These are phyloP conservation scores for Cataglyphis cursor DNA, from an alignment of 2,888 invertebrate genomes.

Conservation along the genomic window DNA sequence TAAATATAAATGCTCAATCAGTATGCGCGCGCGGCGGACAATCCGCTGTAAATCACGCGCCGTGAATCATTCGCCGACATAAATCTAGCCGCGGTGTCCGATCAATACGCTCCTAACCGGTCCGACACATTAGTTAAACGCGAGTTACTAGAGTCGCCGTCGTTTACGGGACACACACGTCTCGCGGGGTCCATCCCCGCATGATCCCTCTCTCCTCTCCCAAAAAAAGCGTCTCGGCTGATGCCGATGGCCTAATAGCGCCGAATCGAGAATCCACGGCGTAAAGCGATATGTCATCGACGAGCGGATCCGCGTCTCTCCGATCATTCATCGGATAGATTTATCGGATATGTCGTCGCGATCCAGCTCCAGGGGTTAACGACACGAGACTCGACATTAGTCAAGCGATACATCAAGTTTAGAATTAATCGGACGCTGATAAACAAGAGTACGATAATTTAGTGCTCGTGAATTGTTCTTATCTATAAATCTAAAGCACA, in stretches of 20 bases:
- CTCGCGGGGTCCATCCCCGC: slow-evolving; percentile 54
- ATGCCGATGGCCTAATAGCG: slow-evolving; percentile 76
- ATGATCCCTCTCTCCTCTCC: slow-evolving; percentile 30
- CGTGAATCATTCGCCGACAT: slow-evolving; percentile 80
- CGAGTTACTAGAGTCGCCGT: slow-evolving; percentile 60
- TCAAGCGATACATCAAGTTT: neutral
- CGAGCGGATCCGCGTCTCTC: slow-evolving; percentile 52
- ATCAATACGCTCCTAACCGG: slow-evolving; percentile 76
- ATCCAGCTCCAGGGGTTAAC: slow-evolving; percentile 47
- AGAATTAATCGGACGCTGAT: neutral
- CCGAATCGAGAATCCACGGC: slow-evolving; percentile 69
- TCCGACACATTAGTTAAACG: slow-evolving; percentile 74
- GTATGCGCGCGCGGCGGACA: slow-evolving; percentile 74
- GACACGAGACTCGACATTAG: slow-evolving; percentile 39
- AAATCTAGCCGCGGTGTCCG: slow-evolving; percentile 74
- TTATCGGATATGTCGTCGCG: slow-evolving; percentile 53
- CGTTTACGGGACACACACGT: slow-evolving; percentile 68
- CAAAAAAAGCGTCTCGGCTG: slow-evolving; percentile 71
- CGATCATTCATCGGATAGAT: slow-evolving; percentile 43
- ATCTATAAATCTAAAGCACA: neutral
- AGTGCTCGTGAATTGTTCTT: neutral
- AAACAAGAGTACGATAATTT: neutral
- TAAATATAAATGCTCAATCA: slow-evolving; percentile 82
- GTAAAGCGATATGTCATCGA: slow-evolving; percentile 71
- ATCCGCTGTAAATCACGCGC: slow-evolving; percentile 80